phyloP scores from a whole-genome alignment of 2,888 invertebrate genomes.

The Trichacis sp. region DNA sequence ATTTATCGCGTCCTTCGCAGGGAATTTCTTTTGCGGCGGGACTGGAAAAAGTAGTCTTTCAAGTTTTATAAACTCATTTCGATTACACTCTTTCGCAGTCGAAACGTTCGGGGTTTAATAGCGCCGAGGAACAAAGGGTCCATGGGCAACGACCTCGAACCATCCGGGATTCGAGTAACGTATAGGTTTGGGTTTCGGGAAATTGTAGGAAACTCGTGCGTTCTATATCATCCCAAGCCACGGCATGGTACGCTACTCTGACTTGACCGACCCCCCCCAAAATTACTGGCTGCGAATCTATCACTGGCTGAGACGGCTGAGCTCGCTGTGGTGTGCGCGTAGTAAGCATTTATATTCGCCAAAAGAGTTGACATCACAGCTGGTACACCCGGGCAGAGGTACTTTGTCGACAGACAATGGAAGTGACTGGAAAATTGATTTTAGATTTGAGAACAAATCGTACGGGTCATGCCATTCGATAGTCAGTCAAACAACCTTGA shows the following conservation, averaged over 20 bases:
- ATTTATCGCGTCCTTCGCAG: too few relatives aligned
- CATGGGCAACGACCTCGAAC: slow-evolving; percentile 41
- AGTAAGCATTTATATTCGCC: slow-evolving; percentile 99
- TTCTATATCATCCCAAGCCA: slow-evolving; percentile 21
- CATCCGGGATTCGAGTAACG: slow-evolving; percentile 48
- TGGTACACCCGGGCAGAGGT: slow-evolving; percentile 98
- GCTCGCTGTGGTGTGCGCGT: slow-evolving; percentile 97
- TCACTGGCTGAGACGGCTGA: slow-evolving; percentile 99
- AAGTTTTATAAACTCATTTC: not conserved
- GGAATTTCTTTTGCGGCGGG: too few relatives aligned
- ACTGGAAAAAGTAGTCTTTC: not conserved
- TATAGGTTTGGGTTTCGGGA: slow-evolving; percentile 49
- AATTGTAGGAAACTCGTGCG: slow-evolving; percentile 55
- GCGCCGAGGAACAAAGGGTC: slow-evolving; percentile 21
- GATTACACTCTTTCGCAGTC: not conserved
- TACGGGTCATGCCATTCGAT: too few relatives aligned
- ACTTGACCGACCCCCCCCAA: slow-evolving; percentile 82
- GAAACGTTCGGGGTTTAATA: slow-evolving; percentile 20
- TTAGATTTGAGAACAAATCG: too few relatives aligned
- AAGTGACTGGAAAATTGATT: slow-evolving; percentile 84
- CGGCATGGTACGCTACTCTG: slow-evolving; percentile 10
- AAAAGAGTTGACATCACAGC: slow-evolving; percentile 98
- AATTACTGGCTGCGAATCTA: slow-evolving; percentile 99
- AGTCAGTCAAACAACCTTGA: too few relatives aligned
- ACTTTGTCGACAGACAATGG: slow-evolving; percentile 99